A percentile compares a stretch with the other conserved stretches of the same genome.
Conservation (phyloP, 2,888 invertebrate species). For the Habrosyne pyritoides region DNA sequence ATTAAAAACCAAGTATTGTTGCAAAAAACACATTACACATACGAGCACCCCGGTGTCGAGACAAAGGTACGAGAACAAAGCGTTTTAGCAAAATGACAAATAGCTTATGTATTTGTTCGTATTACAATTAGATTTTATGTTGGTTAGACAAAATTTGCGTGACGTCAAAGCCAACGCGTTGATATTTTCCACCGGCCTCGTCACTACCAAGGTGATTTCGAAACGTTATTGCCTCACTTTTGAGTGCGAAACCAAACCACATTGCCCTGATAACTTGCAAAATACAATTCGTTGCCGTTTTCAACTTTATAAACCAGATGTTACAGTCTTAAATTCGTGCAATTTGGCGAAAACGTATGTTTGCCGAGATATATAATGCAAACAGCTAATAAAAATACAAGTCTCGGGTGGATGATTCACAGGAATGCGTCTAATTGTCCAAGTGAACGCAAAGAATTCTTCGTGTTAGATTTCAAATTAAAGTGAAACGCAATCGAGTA, state of each 20-base stretch:
- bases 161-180: slow-evolving; percentile 47
- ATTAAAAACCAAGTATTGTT: slow-evolving; percentile 4
- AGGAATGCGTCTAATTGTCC: slow-evolving; percentile 76
- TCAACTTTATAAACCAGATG: slow-evolving; percentile 44
- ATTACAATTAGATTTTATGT: slow-evolving; percentile 41
- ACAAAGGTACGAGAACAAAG: slow-evolving; percentile 36
- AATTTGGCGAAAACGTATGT: slow-evolving; percentile 53
- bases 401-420: slow-evolving; percentile 76
- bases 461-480: slow-evolving; percentile 72
- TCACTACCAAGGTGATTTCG: slow-evolving; percentile 60
- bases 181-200: slow-evolving; percentile 49
- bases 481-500: slow-evolving; percentile 57
- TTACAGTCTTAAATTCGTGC: slow-evolving; percentile 51
- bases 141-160: slow-evolving; percentile 44
- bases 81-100: slow-evolving; percentile 27
- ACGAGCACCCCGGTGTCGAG: slow-evolving; percentile 7
- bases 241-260: slow-evolving; percentile 47
- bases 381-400: slow-evolving; percentile 74
- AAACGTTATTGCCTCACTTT: slow-evolving; percentile 57
- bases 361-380: slow-evolving; percentile 65
- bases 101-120: slow-evolving; percentile 28
- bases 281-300: slow-evolving; percentile 36
- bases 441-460: slow-evolving; percentile 64
- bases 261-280: slow-evolving; percentile 34
- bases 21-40: slow-evolving; percentile 19